These are phyloP conservation scores for Echinops telfairi DNA, from an alignment of 2,113 vertebrate genomes.

Conservation along the genomic window DNA sequence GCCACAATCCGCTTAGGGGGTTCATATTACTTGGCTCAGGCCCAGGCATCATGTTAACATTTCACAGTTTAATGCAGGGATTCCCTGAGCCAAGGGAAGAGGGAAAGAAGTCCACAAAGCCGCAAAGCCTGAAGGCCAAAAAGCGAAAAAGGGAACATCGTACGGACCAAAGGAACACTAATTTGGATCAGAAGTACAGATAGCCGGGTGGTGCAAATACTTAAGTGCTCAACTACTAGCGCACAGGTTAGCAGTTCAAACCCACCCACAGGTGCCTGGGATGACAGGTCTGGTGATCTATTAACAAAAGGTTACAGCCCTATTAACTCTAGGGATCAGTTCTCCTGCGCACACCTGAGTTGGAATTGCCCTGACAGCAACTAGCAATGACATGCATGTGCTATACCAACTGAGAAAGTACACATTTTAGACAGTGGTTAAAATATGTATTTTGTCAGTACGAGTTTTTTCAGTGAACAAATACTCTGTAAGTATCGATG, in stretches of 20 bases:
- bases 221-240: neutral
- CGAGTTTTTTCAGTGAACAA: conserved; percentile 2
- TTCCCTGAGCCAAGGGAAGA: conserved; percentile 29
- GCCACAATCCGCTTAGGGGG: conserved; percentile 27
- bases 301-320: neutral
- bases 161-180: too few species aligned
- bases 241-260: neutral
- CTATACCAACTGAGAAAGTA: conserved; percentile 7
- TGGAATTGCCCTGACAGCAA: neutral
- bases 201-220: neutral
- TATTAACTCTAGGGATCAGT: neutral
- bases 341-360: neutral
- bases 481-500: neutral
- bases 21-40: conserved; percentile 14
- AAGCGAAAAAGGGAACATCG: too few species aligned
- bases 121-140: conserved; percentile 21
- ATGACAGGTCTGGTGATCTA: neutral
- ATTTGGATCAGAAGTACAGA: neutral
- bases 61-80: neutral
- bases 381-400: neutral
- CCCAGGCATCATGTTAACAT: neutral
- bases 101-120: conserved; percentile 34
- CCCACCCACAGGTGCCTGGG: neutral
- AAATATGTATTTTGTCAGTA: neutral
- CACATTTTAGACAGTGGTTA: neutral